phyloP scores from a whole-genome alignment of 1,140 invertebrate genomes.

The Phortica variegata region DNA sequence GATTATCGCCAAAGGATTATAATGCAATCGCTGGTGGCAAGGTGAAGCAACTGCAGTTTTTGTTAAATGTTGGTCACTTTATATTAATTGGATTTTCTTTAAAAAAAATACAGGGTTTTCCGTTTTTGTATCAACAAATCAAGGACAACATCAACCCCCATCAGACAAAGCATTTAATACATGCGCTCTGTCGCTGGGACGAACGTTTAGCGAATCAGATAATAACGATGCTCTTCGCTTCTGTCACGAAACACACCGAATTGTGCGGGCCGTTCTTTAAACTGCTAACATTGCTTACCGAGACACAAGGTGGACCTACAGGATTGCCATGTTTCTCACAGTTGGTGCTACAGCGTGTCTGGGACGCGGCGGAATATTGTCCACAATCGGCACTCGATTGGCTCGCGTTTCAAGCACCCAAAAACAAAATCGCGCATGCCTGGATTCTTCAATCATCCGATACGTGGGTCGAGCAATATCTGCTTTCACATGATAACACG shows the following conservation, averaged over 20 bases:
- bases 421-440: slow-evolving; percentile 84
- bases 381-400: slow-evolving; percentile 89
- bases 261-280: slow-evolving; percentile 89
- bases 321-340: slow-evolving; percentile 88
- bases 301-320: slow-evolving; percentile 72
- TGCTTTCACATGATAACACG: slow-evolving; percentile 82
- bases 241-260: slow-evolving; percentile 86
- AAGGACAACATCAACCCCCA: slow-evolving; percentile 89
- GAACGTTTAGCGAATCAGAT: slow-evolving; percentile 82
- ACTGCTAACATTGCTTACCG: slow-evolving; percentile 76
- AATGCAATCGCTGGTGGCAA: slow-evolving; percentile 83
- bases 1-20: slow-evolving; percentile 77
- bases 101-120: slow-evolving; percentile 74
- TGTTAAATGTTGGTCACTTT: slow-evolving; percentile 6
- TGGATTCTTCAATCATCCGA: slow-evolving; percentile 87
- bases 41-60: slow-evolving; percentile 57
- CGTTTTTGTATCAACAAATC: slow-evolving; percentile 92
- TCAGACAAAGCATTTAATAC: slow-evolving; percentile 88
- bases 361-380: slow-evolving; percentile 87
- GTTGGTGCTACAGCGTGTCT: slow-evolving; percentile 80
- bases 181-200: slow-evolving; percentile 87
- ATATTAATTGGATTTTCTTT: slow-evolving; percentile 31
- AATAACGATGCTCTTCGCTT: slow-evolving; percentile 84
- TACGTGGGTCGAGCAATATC: slow-evolving; percentile 85
- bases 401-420: slow-evolving; percentile 80